Evolutionary conservation across 2,113 vertebrate genomes (phyloP), one percentile per base, ranked within the genome.

Genomic region (Nothobranchius kuhntae): DNA sequence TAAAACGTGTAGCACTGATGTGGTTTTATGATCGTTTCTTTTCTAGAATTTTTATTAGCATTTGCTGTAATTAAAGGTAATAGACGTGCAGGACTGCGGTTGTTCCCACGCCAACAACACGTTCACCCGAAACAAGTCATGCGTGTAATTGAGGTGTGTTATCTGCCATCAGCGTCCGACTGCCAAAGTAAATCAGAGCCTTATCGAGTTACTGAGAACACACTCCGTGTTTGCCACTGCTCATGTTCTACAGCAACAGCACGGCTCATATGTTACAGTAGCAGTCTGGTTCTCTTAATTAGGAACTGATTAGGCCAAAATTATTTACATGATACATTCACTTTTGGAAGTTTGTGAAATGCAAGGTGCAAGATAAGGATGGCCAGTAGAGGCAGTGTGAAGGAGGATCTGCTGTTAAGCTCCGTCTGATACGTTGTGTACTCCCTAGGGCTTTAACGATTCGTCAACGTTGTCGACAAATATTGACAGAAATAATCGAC

Each of bases 141-240:
- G 36, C 38, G 10, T 61, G 36, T 64, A 42, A 42, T 40, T 13
- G n/a, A 52, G 35, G 13, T n/a, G 17, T 13, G n/a, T 47, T 52
- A 30, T 53, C 51, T 45, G 21, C 51, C 40, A 30, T 46, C 40
- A n/a, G 24, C 13, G 1, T 65, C 62, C 12, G 9, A 10, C 61
- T 44, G n/a, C 63, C 17, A 64, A 64, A 64, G 48, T 40, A 53
- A 65, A 66, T 47, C 53, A 21, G 24, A 15, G 14, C 24, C 51
- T n/a, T 47, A 66, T 13, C 42, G 24, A 56, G 44, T 56, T 40
- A 13, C 38, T 9, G 45, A n/a, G 24, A 50, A 48, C 17, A 14
- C 55, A 1, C 13, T 38, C 21, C 21, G 9, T 11, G 17, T 47
- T 13, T 47, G 10, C 30, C 17, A 14, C 44, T 38, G 30, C 21